Base-by-base conservation (phyloP, 92 coral and sea anemone species). In the Metridium senile region DNA sequence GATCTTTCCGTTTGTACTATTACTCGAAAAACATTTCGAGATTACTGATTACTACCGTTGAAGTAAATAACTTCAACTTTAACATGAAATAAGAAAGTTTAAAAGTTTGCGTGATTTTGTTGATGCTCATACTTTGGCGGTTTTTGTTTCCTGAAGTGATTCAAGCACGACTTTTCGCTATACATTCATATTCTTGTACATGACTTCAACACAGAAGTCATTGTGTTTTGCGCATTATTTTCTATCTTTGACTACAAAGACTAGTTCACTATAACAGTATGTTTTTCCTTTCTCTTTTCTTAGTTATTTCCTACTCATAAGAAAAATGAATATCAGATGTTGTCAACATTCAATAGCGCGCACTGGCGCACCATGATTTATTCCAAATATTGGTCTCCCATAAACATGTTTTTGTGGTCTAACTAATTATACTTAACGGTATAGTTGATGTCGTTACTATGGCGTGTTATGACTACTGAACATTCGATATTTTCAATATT, bases 361-460 rank as follows among this genome's bases (percentile, higher is more conserved):
- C 31, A 26, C 31, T 1, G n/a, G n/a, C n/a, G n/a, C n/a, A n/a
- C n/a, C n/a, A n/a, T n/a, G n/a, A 59, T 16, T 7, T 59, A 59
- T 59, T 59, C 29, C 9, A 29, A 30, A 31, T 63, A 63, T 63
- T 31, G 69, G n/a, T 30, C 35, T 16, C 1, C 69, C 6, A 23
- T 28, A 30, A 63, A 30, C 65, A 54, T 54, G 61, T 54, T 54
- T 54, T 59, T 59, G 66, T 26, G 66, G 66, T 59, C 10, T 22
- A 9, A 13, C 25, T 54, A 54, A 54, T 54, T 54, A 54, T 9
- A 21, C 25, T 59, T 22, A 59, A 59, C 31, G 29, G 22, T 16
- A 28, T 11, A 7, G 23, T 63, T 63, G 11, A 59, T 59, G 29
- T 59, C 28, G 65, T 59, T 59, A 59, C 32, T 59, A 59, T 22